Conservation (phyloP, 2,888 invertebrate genomes). For the Kuschelorhynchus macadamiae region DNA sequence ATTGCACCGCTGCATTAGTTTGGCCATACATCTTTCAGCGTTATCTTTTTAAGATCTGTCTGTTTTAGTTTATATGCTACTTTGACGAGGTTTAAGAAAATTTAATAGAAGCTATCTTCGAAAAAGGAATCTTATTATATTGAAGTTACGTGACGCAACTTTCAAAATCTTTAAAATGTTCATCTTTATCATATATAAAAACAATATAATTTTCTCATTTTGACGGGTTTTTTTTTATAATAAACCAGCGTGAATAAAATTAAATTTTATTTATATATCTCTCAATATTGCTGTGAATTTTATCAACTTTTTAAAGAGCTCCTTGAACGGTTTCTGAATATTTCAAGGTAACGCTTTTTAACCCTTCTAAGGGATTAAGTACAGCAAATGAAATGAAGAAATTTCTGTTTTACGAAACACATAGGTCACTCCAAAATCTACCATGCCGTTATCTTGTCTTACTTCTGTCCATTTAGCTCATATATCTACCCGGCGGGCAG, state of each 20-base stretch:
- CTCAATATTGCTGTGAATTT: slow-evolving; percentile 53
- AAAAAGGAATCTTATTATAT: slow-evolving; percentile 35
- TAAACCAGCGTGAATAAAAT: slow-evolving; percentile 43
- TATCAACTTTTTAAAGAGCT: slow-evolving; percentile 54
- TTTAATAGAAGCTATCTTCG: slow-evolving; percentile 30
- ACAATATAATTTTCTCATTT: slow-evolving; percentile 31
- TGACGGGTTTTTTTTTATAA: slow-evolving; percentile 43
- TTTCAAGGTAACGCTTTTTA: slow-evolving; percentile 22
- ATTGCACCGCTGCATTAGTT: slow-evolving; percentile 10
- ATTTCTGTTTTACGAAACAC: slow-evolving; percentile 18
- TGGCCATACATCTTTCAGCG: slow-evolving; percentile 18
- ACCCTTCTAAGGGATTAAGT: slow-evolving; percentile 5
- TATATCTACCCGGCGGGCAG: slow-evolving; percentile 38
- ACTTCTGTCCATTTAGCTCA: slow-evolving; percentile 49
- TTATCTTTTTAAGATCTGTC: slow-evolving; percentile 19
- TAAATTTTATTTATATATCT: slow-evolving; percentile 42
- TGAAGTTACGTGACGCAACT: slow-evolving; percentile 30
- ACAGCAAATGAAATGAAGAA: slow-evolving; percentile 17
- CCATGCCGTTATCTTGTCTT: slow-evolving; percentile 41
- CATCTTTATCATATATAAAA: slow-evolving; percentile 43
- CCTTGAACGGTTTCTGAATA: slow-evolving; percentile 53
- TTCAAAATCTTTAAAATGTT: slow-evolving; percentile 44
- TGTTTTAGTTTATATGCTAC: slow-evolving; percentile 26
- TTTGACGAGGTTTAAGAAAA: slow-evolving; percentile 32
- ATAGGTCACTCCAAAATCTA: slow-evolving; percentile 48